These are phyloP conservation scores for Girardinichthys multiradiatus DNA, from an alignment of 2,113 vertebrate genomes.

Conservation along the genomic window DNA sequence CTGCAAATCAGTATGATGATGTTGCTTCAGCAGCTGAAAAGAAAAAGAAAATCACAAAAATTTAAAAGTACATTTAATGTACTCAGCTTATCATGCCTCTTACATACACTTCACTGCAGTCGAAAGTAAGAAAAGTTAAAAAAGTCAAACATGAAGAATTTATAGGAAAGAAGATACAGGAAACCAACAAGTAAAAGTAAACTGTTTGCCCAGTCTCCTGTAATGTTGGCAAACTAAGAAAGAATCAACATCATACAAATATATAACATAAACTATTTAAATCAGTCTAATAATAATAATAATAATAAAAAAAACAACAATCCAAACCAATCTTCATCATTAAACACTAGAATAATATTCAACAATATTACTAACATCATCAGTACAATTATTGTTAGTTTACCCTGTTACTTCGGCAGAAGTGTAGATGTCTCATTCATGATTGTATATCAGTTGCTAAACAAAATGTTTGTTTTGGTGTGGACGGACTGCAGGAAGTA, in stretches of 20 bases:
- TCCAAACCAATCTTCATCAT: conserved; percentile 79
- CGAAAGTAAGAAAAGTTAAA: conserved; percentile 67
- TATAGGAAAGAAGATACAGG: conserved; percentile 76
- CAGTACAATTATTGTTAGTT: conserved; percentile 82
- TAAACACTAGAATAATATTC: conserved; percentile 82
- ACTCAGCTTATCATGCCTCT: conserved; percentile 82
- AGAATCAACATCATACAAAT: conserved; percentile 81
- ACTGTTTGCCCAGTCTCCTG: conserved; percentile 66
- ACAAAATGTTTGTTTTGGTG: conserved; percentile 78
- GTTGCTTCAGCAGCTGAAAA: conserved; percentile 58
- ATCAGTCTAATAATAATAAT: conserved; percentile 52
- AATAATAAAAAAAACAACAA: conserved; percentile 39
- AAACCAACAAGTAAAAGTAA: conserved; percentile 49
- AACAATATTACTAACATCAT: conserved; percentile 82
- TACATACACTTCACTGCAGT: conserved; percentile 79
- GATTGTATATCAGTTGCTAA: conserved; percentile 78
- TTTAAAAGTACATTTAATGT: conserved; percentile 72
- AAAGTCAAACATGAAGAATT: conserved; percentile 74
- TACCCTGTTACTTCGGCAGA: conserved; percentile 84
- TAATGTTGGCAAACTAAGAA: conserved; percentile 77
- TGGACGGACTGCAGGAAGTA: conserved; percentile 66
- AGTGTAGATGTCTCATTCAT: conserved; percentile 77
- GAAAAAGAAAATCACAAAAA: conserved; percentile 60
- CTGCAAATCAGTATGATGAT: conserved; percentile 73
- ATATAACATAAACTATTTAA: conserved; percentile 80